Evolutionary conservation across 2,888 invertebrate genomes (phyloP).

Genomic region (Galerucella pusilla): DNA sequence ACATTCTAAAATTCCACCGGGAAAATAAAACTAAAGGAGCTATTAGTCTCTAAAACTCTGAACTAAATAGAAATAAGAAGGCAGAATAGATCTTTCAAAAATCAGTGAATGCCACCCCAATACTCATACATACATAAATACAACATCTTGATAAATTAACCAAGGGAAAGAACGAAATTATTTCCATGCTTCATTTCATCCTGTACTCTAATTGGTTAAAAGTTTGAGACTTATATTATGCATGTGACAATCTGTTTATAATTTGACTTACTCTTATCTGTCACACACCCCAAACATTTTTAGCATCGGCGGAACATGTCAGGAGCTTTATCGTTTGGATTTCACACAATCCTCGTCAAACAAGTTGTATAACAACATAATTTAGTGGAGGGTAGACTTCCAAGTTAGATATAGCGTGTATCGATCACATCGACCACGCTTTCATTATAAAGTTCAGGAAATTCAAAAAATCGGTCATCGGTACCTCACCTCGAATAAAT

Average conservation of each 20-base stretch:
- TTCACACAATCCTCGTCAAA: conserved; percentile 57
- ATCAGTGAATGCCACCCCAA: too few species aligned
- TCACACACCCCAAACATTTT: not conserved
- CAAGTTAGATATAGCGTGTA: not conserved
- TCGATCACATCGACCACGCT: not conserved
- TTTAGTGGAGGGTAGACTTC: not conserved
- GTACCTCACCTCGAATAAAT: too few species aligned
- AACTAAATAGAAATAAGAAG: too few species aligned
- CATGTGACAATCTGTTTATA: conserved; percentile 8
- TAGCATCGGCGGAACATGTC: conserved; percentile 54
- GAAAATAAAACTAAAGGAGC: too few species aligned
- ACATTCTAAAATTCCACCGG: too few species aligned
- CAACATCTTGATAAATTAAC: too few species aligned
- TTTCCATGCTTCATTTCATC: not conserved
- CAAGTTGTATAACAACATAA: conserved; percentile 42
- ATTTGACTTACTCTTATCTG: conserved; percentile 7
- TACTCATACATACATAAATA: too few species aligned
- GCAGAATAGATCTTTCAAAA: too few species aligned
- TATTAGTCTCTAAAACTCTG: too few species aligned
- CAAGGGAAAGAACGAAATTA: too few species aligned
- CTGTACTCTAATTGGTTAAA: not conserved
- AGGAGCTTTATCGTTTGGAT: conserved; percentile 56
- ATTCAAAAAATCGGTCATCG: too few species aligned
- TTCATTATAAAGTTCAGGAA: too few species aligned
- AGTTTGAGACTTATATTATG: not conserved